A percentile compares a stretch with the other conserved stretches of the same genome.
phyloP scores from a whole-genome alignment of 2,113 vertebrate species.

The Trochalopteron elliotii region DNA sequence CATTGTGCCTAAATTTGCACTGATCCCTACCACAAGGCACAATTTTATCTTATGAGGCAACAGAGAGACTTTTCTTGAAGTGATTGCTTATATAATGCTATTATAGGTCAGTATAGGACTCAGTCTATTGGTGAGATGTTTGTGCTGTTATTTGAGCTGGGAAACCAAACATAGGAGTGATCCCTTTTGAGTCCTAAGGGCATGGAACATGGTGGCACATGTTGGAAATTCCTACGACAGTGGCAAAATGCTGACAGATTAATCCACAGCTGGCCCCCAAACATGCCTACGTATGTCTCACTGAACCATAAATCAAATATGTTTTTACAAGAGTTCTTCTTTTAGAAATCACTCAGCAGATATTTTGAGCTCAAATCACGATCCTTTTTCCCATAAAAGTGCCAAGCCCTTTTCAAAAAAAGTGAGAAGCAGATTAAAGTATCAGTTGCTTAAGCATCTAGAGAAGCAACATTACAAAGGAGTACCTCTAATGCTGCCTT shows the following conservation, averaged over 20 bases:
- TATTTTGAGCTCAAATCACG: neutral
- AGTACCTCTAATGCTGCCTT: neutral
- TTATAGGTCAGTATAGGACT: conserved; percentile 17
- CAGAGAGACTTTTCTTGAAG: neutral
- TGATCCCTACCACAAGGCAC: neutral
- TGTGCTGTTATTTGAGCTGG: conserved; percentile 37
- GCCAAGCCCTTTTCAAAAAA: neutral
- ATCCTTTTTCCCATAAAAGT: neutral
- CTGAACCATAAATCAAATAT: conserved; percentile 2
- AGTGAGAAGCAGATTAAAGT: conserved; percentile 2
- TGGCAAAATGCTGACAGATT: conserved; percentile 47
- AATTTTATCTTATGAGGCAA: neutral
- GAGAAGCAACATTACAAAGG: neutral
- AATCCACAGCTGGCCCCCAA: conserved; percentile 38
- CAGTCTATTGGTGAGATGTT: neutral
- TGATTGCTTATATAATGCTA: conserved; percentile 5
- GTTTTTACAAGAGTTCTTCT: conserved; percentile 56
- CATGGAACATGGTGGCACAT: conserved; percentile 34
- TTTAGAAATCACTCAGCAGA: conserved; percentile 56
- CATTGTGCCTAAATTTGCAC: neutral
- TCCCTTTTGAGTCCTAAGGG: neutral
- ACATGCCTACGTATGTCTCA: neutral
- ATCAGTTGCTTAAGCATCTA: neutral
- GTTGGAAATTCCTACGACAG: conserved; percentile 42
- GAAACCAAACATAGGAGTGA: conserved; percentile 32